A percentile compares a stretch with the other conserved stretches of the same genome.
Evolutionary conservation across 2,888 invertebrate species (phyloP).

Genomic region (Oscheius sp.): DNA sequence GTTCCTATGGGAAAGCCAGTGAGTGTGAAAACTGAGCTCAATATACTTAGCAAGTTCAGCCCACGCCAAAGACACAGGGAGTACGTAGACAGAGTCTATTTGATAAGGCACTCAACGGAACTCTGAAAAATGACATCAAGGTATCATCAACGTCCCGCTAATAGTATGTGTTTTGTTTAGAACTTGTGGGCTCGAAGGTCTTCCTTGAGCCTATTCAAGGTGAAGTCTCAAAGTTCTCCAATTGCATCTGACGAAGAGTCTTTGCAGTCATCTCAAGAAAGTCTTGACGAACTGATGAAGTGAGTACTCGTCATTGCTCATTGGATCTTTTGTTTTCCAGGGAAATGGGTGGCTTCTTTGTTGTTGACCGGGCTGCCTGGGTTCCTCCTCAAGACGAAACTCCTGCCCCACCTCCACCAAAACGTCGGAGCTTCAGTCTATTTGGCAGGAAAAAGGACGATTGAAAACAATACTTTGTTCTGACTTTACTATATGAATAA

Average conservation of each 20-base stretch:
- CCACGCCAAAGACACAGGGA: constrained; percentile 11
- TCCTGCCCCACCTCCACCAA: neutral
- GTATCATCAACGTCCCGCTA: neutral
- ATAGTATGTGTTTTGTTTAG: neutral
- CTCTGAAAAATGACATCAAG: constrained; percentile 25
- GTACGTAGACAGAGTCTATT: constrained; percentile 22
- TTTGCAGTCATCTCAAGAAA: constrained; percentile 22
- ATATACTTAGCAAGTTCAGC: neutral
- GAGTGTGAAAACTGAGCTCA: constrained; percentile 9
- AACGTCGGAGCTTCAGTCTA: constrained; percentile 23
- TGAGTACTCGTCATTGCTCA: neutral
- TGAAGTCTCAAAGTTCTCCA: neutral
- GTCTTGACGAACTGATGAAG: constrained; percentile 27
- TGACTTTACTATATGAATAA: neutral
- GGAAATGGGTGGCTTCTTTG: constrained; percentile 32
- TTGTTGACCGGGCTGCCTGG: constrained; percentile 5
- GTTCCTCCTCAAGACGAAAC: neutral
- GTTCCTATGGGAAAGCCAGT: constrained; percentile 22
- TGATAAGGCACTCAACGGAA: constrained; percentile 24
- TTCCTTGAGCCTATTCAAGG: constrained; percentile 19
- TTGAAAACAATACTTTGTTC: neutral
- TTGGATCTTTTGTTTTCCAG: neutral
- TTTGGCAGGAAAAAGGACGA: constrained; percentile 15
- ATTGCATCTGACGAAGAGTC: constrained; percentile 28
- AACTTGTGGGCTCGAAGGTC: constrained; percentile 23